phyloP scores from a whole-genome alignment of 2,113 vertebrate genomes.

The Asarcornis scutulata region DNA sequence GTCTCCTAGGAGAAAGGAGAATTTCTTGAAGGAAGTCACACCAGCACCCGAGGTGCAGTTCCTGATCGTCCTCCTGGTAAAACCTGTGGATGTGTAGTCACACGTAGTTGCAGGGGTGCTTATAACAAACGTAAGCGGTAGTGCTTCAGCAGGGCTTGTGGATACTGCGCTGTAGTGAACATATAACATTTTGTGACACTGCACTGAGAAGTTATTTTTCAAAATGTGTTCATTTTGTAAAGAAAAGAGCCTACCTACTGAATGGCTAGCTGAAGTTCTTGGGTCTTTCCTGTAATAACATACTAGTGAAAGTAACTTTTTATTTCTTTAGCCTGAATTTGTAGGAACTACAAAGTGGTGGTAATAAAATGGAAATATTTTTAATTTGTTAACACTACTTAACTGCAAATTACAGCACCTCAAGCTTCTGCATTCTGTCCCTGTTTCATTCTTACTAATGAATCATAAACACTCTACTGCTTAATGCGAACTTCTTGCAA shows the following conservation, averaged over 20 bases:
- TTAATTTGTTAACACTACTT: not conserved
- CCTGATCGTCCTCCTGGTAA: not conserved
- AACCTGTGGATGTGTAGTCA: not conserved
- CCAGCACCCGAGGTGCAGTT: fast-evolving
- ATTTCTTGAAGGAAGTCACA: not conserved
- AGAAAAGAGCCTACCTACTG: not conserved
- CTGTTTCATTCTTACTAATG: not conserved
- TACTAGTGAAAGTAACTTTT: not conserved
- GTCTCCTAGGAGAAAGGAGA: not conserved
- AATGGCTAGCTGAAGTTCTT: not conserved
- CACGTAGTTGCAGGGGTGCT: not conserved
- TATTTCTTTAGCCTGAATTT: not conserved
- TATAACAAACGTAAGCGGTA: not conserved
- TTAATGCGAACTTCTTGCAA: not conserved
- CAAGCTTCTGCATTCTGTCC: not conserved
- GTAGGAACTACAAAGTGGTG: not conserved
- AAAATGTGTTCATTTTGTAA: not conserved
- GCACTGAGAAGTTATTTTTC: not conserved
- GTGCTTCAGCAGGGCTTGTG: not conserved
- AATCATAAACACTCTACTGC: not conserved
- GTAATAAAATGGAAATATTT: not conserved
- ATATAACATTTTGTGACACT: not conserved
- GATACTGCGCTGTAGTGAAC: not conserved
- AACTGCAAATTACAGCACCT: not conserved
- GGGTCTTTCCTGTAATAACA: not conserved